Base-by-base conservation (phyloP, 1,140 invertebrate species). In the Cyclina sinensis region DNA sequence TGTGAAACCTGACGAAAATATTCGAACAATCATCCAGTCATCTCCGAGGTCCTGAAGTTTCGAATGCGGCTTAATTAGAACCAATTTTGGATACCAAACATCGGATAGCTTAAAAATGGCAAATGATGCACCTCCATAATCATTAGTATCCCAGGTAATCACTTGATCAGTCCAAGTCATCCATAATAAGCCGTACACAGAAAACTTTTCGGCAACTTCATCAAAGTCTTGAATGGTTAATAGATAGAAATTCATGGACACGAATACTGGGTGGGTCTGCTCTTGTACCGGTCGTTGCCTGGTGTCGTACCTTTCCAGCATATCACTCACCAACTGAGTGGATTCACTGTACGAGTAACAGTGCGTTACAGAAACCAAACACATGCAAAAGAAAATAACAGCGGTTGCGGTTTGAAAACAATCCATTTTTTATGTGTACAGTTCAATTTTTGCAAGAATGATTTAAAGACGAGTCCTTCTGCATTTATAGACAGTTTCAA, bases 21-120 rank as follows among this genome's bases (percentile, higher is more conserved):
- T 24, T n/a, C 65, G 24, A 24, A 74, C 43, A 21, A 35, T 24
- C 35, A 35, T 46, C 65, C 73, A 27, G 9, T 70, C 48, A 5
- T 57, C 48, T 24, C 57, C 65, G 14, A 74, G 27, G 32, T 85
- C 46, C 9, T 16, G 46, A 12, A 70, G 24, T 27, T 74, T n/a
- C 27, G 27, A 48, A 14, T 65, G 68, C 1, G 65, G 82, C 11
- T 85, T 85, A 9, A 11, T 24, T 18, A 85, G n/a, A n/a, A 68
- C 27, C 32, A 85, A 12, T n/a, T 65, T 32, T 30, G 82, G 82
- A 48, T 39, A 65, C 82, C 65, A 86, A n/a, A 86, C 37, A 37
- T 70, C 65, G 21, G 57, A 62, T 27, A 62, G 27, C 57, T n/a
- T 62, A 62, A 62, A 62, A 5, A 62, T 11, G 18, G 24, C 21